These are phyloP conservation scores for Babyrousa celebensis DNA, from an alignment of 2,797 vertebrate genomes.

Conservation along the genomic window DNA sequence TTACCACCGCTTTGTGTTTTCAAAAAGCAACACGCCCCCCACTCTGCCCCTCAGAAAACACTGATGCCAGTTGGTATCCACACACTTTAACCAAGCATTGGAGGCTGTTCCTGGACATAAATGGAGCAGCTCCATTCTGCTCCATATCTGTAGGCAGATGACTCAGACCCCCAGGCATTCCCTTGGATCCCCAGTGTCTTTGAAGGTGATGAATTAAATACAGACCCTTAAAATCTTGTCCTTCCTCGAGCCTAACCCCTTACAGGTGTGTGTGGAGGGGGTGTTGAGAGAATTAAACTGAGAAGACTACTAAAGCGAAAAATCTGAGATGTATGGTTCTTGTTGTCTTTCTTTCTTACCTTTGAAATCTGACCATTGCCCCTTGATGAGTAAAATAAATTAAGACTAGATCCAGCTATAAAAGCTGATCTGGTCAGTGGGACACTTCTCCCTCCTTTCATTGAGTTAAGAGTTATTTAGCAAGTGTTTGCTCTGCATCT, in stretches of 20 bases:
- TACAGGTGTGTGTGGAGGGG: not conserved
- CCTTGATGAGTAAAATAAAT: not conserved
- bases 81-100: not conserved
- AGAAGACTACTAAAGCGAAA: not conserved
- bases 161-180: not conserved
- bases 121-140: not conserved
- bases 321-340: not conserved
- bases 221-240: not conserved
- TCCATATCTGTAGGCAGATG: not conserved
- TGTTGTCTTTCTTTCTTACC: not conserved
- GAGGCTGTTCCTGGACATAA: not conserved
- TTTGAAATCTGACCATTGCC: not conserved
- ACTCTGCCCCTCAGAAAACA: not conserved
- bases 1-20: conserved; percentile 6
- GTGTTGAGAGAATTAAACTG: not conserved
- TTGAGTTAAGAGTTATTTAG: not conserved
- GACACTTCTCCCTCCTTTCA: not conserved
- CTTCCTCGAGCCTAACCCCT: not conserved
- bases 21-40: not conserved
- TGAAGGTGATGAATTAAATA: not conserved
- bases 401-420: not conserved
- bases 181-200: not conserved
- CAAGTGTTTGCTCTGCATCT: not conserved
- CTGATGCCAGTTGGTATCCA: not conserved
- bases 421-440: not conserved